phyloP scores from a whole-genome alignment of 2,888 invertebrate genomes.

The Drosophila maculinotata region DNA sequence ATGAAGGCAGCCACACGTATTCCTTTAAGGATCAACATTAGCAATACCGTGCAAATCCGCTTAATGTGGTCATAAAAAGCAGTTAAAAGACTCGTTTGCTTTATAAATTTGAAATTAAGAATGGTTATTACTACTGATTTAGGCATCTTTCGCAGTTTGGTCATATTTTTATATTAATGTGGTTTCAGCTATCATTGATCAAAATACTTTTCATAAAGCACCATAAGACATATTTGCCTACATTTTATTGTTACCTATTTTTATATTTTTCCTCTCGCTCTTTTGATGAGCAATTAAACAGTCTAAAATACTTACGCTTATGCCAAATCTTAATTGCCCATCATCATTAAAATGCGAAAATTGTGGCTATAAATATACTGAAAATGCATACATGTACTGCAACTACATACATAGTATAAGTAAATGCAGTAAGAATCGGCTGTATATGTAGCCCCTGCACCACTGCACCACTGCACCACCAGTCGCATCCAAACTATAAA shows the following conservation, averaged over 20 bases:
- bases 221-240: no score
- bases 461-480: no score
- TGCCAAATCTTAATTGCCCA: conserved; percentile 7
- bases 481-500: no score
- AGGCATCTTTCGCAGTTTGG: background rate
- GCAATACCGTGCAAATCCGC: background rate
- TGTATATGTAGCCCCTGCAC: no score
- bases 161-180: background rate
- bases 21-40: conserved; percentile 18
- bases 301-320: conserved; percentile 16
- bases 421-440: conserved; percentile 5
- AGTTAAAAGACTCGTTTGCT: background rate
- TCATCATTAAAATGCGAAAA: conserved; percentile 32
- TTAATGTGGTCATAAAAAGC: conserved; percentile 11
- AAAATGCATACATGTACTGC: conserved; percentile 18
- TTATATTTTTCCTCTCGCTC: background rate
- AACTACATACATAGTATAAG: conserved; percentile 5
- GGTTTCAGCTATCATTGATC: background rate
- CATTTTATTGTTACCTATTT: background rate
- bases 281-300: conserved; percentile 5
- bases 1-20: background rate
- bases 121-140: background rate
- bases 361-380: conserved; percentile 40
- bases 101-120: background rate
- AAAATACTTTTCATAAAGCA: background rate